Base-by-base conservation (phyloP, 2,888 invertebrate genomes). In the Venusia cambrica region DNA sequence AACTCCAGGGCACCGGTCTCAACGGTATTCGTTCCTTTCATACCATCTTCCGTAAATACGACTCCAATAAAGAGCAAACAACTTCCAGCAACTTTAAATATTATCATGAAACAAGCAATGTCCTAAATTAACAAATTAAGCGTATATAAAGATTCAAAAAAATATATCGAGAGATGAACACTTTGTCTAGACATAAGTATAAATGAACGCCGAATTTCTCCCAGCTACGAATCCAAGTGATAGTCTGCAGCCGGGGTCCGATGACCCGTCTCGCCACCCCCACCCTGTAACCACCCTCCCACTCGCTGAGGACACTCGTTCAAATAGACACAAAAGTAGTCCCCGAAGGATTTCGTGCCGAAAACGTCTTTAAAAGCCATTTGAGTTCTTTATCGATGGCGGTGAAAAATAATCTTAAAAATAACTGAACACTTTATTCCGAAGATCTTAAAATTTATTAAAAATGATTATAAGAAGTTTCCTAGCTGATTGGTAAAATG, bases 201-300 rank as follows among this genome's bases (percentile, higher is more conserved):
- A 35, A 72, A 73, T 65, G 63, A 67, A 54, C 48, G 47, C 46
- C 51, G 48, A 53, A 56, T 53, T 56, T 58, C 62, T 62, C 57
- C 27, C 26, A 24, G 43, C 33, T 31, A 43, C 44, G 40, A 54
- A 48, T 46, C 53, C 22, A 24, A 20, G 17, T 5, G 1, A 12
- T 27, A 40, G 6, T 30, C 40, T 40, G 22, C 20, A 35, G 1
- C 53, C 50, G 51, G 55, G 64, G 78, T 74, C 79, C 78, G 72
- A 75, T 76, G 80, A 81, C 77, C 79, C 57, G 77, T 73, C 79
- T 71, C 69, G 73, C 38, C 36, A 37, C 40, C 48, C 51, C 52
- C 55, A 45, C 51, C 54, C 54, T 28, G 31, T 33, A 51, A 47
- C 26, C 28, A 51, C 48, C 51, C 55, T 50, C 29, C 46, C 45